Conservation (phyloP, 2,797 vertebrate species). For the Ceryle rudis region DNA sequence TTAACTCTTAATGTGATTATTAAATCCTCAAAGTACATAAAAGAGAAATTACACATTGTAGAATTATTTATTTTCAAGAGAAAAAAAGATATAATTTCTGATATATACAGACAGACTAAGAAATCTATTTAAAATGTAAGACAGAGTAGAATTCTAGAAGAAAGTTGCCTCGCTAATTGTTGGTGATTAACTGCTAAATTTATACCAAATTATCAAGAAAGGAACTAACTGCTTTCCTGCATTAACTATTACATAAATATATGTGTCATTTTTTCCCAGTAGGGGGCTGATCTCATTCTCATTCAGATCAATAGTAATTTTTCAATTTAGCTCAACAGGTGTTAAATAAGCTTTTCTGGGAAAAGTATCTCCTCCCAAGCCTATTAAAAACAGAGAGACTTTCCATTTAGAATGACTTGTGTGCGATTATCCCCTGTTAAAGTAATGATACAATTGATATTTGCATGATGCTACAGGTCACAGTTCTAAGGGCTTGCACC, state of each 20-base stretch:
- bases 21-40: background rate
- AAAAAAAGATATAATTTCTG: background rate
- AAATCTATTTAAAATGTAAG: background rate
- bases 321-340: background rate
- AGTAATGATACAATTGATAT: background rate
- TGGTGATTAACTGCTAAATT: background rate
- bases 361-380: background rate
- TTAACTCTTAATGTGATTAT: background rate
- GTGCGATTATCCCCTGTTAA: background rate
- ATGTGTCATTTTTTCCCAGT: background rate
- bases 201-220: background rate
- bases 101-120: background rate
- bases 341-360: slow-evolving; percentile 16
- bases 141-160: background rate
- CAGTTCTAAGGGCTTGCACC: background rate
- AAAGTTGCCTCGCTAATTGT: background rate
- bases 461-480: background rate
- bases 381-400: background rate
- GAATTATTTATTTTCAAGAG: background rate
- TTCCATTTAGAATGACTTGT: background rate
- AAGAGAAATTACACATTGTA: background rate
- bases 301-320: slow-evolving; percentile 40
- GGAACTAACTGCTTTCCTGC: background rate
- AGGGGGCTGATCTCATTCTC: background rate
- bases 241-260: background rate